Evolutionary conservation across 2,888 invertebrate genomes (phyloP).

Genomic region (Epistrophella euchroma): DNA sequence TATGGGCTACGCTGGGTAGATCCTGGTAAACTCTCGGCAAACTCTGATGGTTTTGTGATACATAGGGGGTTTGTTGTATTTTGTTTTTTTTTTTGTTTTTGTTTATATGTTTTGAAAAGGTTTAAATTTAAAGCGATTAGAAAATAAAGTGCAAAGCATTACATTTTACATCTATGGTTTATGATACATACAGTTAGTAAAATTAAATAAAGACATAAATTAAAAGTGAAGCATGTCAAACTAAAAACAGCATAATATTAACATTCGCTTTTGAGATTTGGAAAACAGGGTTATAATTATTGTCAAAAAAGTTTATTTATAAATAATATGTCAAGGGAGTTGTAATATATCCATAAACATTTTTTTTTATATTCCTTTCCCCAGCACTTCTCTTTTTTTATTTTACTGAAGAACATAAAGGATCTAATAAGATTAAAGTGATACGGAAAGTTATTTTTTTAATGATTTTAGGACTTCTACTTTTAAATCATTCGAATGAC

Average conservation of each 20-base stretch:
- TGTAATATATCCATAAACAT: no score
- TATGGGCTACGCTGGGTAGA: slow-evolving; percentile 94
- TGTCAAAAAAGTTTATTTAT: no score
- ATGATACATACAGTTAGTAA: not conserved
- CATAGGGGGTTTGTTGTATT: slow-evolving; percentile 48
- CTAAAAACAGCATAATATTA: not conserved
- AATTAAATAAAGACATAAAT: not conserved
- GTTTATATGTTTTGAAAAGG: slow-evolving; percentile 30
- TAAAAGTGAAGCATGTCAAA: not conserved
- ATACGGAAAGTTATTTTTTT: no score
- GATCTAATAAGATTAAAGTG: no score
- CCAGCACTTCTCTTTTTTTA: no score
- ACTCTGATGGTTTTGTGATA: slow-evolving; percentile 86
- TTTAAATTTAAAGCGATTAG: slow-evolving; percentile 31
- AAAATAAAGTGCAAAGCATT: slow-evolving; percentile 22
- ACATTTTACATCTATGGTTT: not conserved
- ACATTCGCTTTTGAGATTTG: no score
- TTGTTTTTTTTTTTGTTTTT: slow-evolving; percentile 39
- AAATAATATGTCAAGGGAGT: no score
- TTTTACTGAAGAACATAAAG: no score
- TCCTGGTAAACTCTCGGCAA: slow-evolving; percentile 93
- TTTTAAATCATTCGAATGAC: no score
- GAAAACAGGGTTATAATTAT: no score
- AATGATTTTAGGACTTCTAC: no score
- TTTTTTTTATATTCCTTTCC: no score